Evolutionary conservation across 2,888 invertebrate genomes (phyloP).

Genomic region (Lysandra bellargus): DNA sequence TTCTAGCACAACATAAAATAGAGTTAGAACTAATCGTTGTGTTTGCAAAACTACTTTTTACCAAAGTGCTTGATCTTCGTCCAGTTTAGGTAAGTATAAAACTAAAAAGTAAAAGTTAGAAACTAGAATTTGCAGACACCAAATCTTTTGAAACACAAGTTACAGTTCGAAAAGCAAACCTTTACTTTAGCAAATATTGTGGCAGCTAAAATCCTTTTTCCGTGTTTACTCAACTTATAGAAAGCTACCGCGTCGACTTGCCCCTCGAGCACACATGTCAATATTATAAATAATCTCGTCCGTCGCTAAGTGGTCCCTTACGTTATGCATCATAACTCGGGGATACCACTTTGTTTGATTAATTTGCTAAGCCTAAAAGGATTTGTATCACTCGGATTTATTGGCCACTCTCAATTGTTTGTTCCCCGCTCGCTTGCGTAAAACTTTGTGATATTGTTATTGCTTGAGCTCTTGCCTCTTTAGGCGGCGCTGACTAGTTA

Average conservation of each 20-base stretch:
- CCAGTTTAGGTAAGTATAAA: background rate
- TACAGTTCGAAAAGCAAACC: background rate
- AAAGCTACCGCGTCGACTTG: constrained; percentile 1
- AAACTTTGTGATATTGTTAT: constrained; percentile 6
- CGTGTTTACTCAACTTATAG: constrained; percentile 15
- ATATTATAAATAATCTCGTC: constrained; percentile 28
- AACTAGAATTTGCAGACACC: background rate
- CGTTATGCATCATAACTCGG: constrained; percentile 30
- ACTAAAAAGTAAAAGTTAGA: background rate
- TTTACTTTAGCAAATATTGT: constrained; percentile 11
- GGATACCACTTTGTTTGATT: constrained; percentile 29
- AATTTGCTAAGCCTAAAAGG: constrained; percentile 31
- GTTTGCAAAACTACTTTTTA: background rate
- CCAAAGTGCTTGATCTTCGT: background rate
- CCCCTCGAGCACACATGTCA: constrained; percentile 24
- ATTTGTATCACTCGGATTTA: constrained; percentile 30
- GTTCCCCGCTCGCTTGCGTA: constrained; percentile 14
- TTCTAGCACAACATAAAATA: no score
- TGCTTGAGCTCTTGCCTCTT: background rate
- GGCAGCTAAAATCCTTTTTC: background rate
- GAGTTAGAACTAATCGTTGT: no score
- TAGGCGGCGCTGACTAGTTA: background rate
- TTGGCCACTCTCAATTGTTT: constrained; percentile 22
- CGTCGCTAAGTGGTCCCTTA: constrained; percentile 24
- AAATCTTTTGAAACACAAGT: background rate